Evolutionary conservation across 2,113 vertebrate genomes (phyloP).

Genomic region (Symphodus melops): DNA sequence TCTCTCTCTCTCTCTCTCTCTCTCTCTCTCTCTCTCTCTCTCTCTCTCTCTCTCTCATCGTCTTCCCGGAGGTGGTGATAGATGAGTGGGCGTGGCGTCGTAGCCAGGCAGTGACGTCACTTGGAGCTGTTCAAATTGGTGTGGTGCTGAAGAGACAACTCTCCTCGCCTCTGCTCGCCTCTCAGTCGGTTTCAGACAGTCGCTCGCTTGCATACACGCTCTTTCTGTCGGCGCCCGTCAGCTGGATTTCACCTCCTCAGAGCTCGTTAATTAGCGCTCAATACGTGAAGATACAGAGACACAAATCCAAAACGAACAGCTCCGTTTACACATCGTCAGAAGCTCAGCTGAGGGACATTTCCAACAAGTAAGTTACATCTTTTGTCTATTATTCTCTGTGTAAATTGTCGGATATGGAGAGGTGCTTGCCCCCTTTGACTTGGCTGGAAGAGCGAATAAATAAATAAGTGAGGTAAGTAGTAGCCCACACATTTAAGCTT

Average conservation of each 20-base stretch:
- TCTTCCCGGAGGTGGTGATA: conserved; percentile 33
- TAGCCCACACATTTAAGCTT: neutral
- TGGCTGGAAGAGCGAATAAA: neutral
- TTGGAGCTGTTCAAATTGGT: conserved; percentile 81
- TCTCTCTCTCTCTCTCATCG: neutral
- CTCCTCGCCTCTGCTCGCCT: conserved; percentile 28
- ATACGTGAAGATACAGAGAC: neutral
- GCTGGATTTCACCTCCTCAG: conserved; percentile 35
- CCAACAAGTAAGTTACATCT: conserved; percentile 57
- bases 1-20: neutral
- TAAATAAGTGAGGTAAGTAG: neutral
- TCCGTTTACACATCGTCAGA: neutral
- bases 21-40: neutral
- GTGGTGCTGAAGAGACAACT: conserved; percentile 82
- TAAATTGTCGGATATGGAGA: neutral
- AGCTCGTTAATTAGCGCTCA: neutral
- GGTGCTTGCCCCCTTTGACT: neutral
- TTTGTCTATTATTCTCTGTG: neutral
- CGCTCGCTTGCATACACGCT: conserved; percentile 33
- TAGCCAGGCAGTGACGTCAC: conserved; percentile 77
- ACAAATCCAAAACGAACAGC: neutral
- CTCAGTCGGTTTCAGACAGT: conserved; percentile 36
- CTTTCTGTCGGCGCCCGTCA: neutral
- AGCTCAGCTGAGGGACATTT: conserved; percentile 41
- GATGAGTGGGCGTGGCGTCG: conserved; percentile 75